Evolutionary conservation across 2,888 invertebrate genomes (phyloP), one percentile per base, ranked within the genome.

Genomic region (Cosmia pyralina): DNA sequence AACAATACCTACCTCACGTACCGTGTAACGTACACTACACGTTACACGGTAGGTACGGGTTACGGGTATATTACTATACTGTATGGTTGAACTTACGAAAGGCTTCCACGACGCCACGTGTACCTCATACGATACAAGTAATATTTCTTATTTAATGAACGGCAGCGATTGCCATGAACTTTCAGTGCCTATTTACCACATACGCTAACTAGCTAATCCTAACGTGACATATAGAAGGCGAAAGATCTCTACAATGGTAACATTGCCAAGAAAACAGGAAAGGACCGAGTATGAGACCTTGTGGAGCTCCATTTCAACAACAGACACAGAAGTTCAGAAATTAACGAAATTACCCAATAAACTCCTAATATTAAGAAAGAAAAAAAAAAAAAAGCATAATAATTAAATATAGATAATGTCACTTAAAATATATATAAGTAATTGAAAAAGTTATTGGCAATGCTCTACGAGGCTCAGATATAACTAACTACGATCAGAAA

Each of bases 81-180:
- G 19, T 11, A 55, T 4, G 17, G 28, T 19, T 22, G 55, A 46
- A 57, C 17, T 13, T 4, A 52, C 55, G 17, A 57, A 52, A 46
- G 55, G 72, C 52, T 73, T 72, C 65, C 28, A 6, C 53, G 11
- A 57, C 11, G 38, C 34, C 34, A 77, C 52, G 62, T 57, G 52
- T 57, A 46, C 2, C 13, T 38, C 59, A 17, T 65, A 65, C n/a
- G 17, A 44, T 63, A 50, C 11, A 59, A 41, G 19, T 19, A 38
- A 41, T 34, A 34, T n/a, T 50, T 38, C 3, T 2, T 63, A 48
- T 59, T 59, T 15, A 48, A 0, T 15, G 28, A 75, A 63, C n/a
- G 6, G 8, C 8, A 71, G 6, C 2, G 10, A 15, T 44, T 28
- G 15, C 58, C 58, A 53, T 76, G 41, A 77, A 70, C 38, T 58